Base-by-base conservation (phyloP, 53 echinoderm and acorn worm species). In the Stichopus horrens region DNA sequence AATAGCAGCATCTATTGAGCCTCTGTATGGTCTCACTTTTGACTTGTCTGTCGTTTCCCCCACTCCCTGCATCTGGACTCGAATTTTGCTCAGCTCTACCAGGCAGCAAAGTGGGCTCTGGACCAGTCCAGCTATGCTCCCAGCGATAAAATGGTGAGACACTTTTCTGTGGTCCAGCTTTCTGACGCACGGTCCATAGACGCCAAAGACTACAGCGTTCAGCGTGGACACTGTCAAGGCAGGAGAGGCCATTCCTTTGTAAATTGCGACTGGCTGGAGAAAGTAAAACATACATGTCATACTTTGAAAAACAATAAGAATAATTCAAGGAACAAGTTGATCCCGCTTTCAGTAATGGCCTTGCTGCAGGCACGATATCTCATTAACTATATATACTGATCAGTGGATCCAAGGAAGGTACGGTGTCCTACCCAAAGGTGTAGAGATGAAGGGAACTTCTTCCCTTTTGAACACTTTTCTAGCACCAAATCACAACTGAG, bases 211-310 rank as follows among this genome's bases (percentile, higher is more conserved):
- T 6, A 95, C 87, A 21, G 95, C 86, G 59, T 95, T 95, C 53
- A 95, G 88, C 18, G 89, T 77, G 53, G 95, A 90, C 6, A 92
- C 79, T 8, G 92, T 90, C n/a, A 92, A 75, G n/a, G 92, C 90
- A 21, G 95, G 95, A 4, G 92, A 90, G 5, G 93, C 91, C 95
- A 95, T 92, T 53, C 95, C 95, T 71, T 95, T 95, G 90, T 78
- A 95, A 4, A 95, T 77, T 37, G 91, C 91, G 60, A 91, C 78
- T 37, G 90, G 77, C 95, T 95, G 90, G n/a, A 73, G 37, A 75
- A 16, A 83, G 81, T 37, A 88, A 90, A 13, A 87, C 37, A 37
- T 37, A 37, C 37, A 37, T 37, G 37, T 37, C 37, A 37, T 37
- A 37, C 37, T 37, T 37, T 37, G 37, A 37, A 37, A 37, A 37